Evolutionary conservation across 2,113 vertebrate species (phyloP).

Genomic region (Ibidorhyncha struthersii): DNA sequence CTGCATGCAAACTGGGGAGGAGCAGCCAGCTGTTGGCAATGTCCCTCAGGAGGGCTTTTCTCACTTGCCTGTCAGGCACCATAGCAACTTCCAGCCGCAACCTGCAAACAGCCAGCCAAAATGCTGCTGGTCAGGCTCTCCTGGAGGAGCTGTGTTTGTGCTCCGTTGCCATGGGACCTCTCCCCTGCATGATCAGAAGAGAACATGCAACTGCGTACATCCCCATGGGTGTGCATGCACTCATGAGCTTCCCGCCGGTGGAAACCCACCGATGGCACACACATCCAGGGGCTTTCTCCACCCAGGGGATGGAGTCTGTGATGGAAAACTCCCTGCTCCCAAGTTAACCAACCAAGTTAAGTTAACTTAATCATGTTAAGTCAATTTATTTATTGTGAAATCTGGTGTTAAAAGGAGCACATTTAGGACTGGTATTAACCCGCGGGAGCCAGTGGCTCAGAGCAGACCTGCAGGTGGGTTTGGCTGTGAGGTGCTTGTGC

Average conservation of each 20-base stretch:
- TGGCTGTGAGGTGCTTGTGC: accelerated
- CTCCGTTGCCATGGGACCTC: slow-evolving; percentile 71
- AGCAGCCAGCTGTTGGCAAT: slow-evolving; percentile 58
- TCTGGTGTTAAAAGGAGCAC: neutral
- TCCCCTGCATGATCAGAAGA: neutral
- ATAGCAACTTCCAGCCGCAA: slow-evolving; percentile 73
- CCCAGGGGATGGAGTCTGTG: accelerated
- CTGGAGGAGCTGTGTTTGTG: slow-evolving; percentile 74
- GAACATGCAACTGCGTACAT: neutral
- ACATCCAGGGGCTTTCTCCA: neutral
- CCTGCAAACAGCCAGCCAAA: slow-evolving; percentile 76
- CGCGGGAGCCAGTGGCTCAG: accelerated
- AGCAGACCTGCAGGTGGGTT: neutral
- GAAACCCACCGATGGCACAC: accelerated
- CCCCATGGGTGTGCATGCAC: accelerated
- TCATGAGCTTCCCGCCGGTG: neutral
- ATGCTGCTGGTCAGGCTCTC: slow-evolving; percentile 67
- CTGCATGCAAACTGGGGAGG: neutral
- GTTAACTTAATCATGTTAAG: neutral
- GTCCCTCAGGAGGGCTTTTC: slow-evolving; percentile 74
- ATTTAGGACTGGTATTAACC: neutral
- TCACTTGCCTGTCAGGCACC: slow-evolving; percentile 66
- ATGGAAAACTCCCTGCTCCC: neutral
- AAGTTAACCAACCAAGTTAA: neutral
- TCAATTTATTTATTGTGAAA: neutral